Evolutionary conservation across 1,140 invertebrate genomes (phyloP).

Genomic region (Yoshiicerus persimilis): DNA sequence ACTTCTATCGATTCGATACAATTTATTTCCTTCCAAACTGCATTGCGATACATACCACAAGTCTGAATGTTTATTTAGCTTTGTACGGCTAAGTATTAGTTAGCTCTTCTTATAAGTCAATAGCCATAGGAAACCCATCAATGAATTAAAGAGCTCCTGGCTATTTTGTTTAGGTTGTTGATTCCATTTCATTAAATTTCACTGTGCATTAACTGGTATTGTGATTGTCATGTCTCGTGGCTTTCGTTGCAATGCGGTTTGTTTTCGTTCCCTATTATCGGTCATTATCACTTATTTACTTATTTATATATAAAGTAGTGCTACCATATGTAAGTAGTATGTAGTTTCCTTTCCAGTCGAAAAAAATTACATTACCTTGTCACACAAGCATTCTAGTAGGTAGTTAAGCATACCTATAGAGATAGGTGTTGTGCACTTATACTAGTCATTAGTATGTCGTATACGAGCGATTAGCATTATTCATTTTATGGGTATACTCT

Average conservation of each 20-base stretch:
- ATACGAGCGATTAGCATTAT: neutral
- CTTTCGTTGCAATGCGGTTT: neutral
- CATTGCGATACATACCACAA: neutral
- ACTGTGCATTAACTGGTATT: neutral
- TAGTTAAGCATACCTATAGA: too few relatives aligned
- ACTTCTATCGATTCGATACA: conserved; percentile 65
- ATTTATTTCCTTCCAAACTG: conserved; percentile 52
- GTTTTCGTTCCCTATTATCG: neutral
- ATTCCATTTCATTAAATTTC: neutral
- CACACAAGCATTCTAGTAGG: neutral
- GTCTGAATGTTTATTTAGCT: neutral
- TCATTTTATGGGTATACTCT: neutral
- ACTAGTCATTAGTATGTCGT: neutral
- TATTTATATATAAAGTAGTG: neutral
- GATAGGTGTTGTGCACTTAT: neutral
- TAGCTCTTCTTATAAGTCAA: too few relatives aligned
- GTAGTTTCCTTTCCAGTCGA: neutral
- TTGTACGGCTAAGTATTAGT: neutral
- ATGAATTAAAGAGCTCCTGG: neutral
- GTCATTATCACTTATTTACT: neutral
- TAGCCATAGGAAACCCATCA: neutral
- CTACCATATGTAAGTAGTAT: neutral
- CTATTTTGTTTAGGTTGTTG: neutral
- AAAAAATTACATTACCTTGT: neutral
- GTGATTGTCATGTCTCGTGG: neutral